A percentile compares a stretch with the other conserved stretches of the same genome.
Conservation (phyloP, 2,888 invertebrate species). For the Aethes cnicana region DNA sequence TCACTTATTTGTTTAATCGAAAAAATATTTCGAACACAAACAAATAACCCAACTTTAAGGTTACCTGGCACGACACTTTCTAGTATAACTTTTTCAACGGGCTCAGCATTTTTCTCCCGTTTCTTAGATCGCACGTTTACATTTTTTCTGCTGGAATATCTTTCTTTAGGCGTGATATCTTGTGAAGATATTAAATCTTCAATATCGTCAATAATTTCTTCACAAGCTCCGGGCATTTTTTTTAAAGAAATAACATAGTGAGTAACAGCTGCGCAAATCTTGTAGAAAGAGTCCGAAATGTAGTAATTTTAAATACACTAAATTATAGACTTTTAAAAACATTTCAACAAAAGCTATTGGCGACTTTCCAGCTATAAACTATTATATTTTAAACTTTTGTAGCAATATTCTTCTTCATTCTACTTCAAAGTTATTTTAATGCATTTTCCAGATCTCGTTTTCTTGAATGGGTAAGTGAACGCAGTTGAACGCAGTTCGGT, state of each 20-base stretch:
- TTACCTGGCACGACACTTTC: constrained; percentile 84
- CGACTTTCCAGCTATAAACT: too few relatives aligned
- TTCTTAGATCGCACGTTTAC: constrained; percentile 86
- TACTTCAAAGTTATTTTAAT: too few relatives aligned
- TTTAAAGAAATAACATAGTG: constrained; percentile 11
- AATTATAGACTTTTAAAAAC: not conserved
- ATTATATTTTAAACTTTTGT: too few relatives aligned
- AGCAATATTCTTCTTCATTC: too few relatives aligned
- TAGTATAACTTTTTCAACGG: constrained; percentile 72
- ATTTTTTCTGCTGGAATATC: constrained; percentile 87
- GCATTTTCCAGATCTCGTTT: too few relatives aligned
- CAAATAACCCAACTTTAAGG: constrained; percentile 44
- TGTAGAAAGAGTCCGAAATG: constrained; percentile 11
- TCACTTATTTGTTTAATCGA: too few relatives aligned
- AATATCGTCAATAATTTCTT: constrained; percentile 90
- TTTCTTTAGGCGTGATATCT: constrained; percentile 89
- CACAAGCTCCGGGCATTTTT: constrained; percentile 83
- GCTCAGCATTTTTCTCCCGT: constrained; percentile 57
- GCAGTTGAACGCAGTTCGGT: too few relatives aligned
- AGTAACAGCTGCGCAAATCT: too few relatives aligned
- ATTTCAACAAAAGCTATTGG: too few relatives aligned
- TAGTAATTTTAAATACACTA: not conserved
- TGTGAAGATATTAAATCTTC: constrained; percentile 92
- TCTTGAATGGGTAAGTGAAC: too few relatives aligned
- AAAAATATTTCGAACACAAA: too few relatives aligned